phyloP scores from a whole-genome alignment of 2,888 invertebrate species.

The Crocallis elinguaria region DNA sequence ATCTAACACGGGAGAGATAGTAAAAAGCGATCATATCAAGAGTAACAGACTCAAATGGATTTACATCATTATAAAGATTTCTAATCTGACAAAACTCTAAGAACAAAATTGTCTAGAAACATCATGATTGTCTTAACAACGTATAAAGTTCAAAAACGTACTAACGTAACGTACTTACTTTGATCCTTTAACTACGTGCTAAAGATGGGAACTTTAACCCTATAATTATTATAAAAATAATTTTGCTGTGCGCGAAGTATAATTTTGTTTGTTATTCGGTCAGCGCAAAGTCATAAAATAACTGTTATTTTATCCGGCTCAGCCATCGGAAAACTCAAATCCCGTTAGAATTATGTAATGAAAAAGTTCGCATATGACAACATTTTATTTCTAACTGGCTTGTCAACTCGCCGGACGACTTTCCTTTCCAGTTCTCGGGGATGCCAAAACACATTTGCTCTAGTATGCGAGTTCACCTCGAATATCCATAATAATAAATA shows the following conservation, averaged over 20 bases:
- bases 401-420: constrained; percentile 39
- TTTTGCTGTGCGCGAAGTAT: not conserved
- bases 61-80: no score
- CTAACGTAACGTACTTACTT: not conserved
- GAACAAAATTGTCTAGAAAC: no score
- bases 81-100: no score
- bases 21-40: no score
- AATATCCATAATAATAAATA: constrained; percentile 55
- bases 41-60: no score
- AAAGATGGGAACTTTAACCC: not conserved
- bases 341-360: not conserved
- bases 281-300: not conserved
- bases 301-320: not conserved
- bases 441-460: constrained; percentile 49
- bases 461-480: constrained; percentile 42
- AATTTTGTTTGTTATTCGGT: not conserved
- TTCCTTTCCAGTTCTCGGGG: constrained; percentile 44
- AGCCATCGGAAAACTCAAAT: constrained; percentile 5
- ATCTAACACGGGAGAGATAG: no score
- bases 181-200: no score
- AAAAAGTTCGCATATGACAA: constrained; percentile 7
- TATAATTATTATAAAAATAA: not conserved
- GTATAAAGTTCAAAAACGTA: not conserved
- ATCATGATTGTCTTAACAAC: no score
- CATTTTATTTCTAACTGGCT: constrained; percentile 28